Base-by-base conservation (phyloP, 2,888 invertebrate species). In the Lycaena phlaeas region DNA sequence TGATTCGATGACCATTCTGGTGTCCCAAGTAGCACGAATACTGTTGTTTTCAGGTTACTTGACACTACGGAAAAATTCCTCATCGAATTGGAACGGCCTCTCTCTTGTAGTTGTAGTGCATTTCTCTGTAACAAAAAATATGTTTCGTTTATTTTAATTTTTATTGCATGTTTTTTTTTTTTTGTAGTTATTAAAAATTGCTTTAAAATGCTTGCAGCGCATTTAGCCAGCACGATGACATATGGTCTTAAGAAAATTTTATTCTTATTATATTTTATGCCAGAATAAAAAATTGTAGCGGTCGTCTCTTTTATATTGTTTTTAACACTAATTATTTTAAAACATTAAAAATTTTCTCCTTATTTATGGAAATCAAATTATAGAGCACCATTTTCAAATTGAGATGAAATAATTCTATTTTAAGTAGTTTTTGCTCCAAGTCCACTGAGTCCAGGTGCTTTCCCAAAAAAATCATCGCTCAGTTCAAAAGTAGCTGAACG, bases 11-110 rank as follows among this genome's bases (percentile, higher is more conserved):
- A n/a, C n/a, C n/a, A n/a, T 75, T 76, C 49, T 49, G 69, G 76
- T 64, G 66, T 72, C 64, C 72, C 69, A 76, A 69, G 71, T 78
- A 75, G 79, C 71, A 72, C 72, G 74, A 82, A 81, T 82, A 79
- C 79, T 82, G 79, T 72, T 76, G 38, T 22, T 38, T 38, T 37
- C 41, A 37, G 34, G 30, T 34, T 37, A 44, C 10, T 14, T 36
- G 37, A 40, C 38, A 18, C 39, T 34, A 41, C 46, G 12, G 15
- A 36, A 47, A 29, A 34, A 34, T 12, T 18, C 18, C 6, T 31
- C 76, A 79, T 64, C 75, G 63, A 58, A 71, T 54, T 51, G 68
- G 72, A 59, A 63, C 68, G 69, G 79, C 75, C 75, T 81, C 81
- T 68, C 76, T 79, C 44, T 66, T 64, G 50, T 69, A 55, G 57